Evolutionary conservation across 2,113 vertebrate species (phyloP), one percentile per base, ranked within the genome.

Genomic region (Petromus typicus): DNA sequence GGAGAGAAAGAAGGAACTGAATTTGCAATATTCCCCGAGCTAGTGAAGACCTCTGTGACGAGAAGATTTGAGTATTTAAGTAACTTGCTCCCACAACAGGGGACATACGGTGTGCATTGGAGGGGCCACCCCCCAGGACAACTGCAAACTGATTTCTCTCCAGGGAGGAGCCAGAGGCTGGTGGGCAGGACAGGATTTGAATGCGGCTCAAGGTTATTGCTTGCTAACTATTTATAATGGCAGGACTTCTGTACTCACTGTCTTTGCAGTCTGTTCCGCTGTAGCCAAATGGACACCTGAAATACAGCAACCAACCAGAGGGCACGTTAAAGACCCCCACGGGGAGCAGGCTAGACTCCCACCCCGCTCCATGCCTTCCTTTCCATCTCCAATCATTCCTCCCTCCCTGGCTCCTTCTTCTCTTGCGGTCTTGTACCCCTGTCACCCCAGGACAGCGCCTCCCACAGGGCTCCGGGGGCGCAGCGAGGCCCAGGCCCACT

Each of bases 221-320:
- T 86, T 96, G 76, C 43, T 92, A 86, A 93, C 92, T 73, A 69
- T 59, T 79, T 69, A 80, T 86, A 79, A 86, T 86, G 95, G 59
- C 17, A 95, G 94, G 57, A 43, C 63, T 79, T 63, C 57, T 61
- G 5, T 98, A 98, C 98, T 98, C 94, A 99, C 99, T 0, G 73
- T 99, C 93, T 0, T 0, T 0, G 56, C 99, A 99, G 0, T 89
- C 0, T 0, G 82, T 45, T 84, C 99, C 98, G 1, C 95, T 96
- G 64, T 81, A 98, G 73, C 99, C 98, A 78, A 98, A 97, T 0
- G 34, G 0, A 97, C 99, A 99, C 37, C 98, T 99, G 82, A 37
- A 97, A 86, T 0, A 97, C 9, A 95, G 16, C 2, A 69, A 95
- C 76, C 16, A 75, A 95, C 1, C 81, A 64, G 45, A 1, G 95